Conservation (phyloP, 2,888 invertebrate species). For the Anticlea derivata region DNA sequence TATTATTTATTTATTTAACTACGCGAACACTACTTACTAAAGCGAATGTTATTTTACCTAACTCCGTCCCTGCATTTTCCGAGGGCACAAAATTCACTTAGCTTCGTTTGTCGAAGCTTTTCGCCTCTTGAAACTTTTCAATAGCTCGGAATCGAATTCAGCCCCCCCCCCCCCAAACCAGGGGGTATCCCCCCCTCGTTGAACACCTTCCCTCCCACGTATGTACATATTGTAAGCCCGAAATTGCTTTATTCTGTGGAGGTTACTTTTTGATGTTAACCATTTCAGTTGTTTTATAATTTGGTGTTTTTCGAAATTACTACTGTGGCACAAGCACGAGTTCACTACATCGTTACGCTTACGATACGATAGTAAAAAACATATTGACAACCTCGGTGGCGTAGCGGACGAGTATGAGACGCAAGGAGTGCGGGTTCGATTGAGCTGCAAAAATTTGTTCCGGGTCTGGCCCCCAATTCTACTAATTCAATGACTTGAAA, state of each 20-base stretch:
- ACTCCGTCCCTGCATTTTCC: slow-evolving; percentile 52
- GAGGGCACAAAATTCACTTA: slow-evolving; percentile 84
- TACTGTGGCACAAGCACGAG: no score
- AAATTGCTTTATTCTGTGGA: slow-evolving; percentile 25
- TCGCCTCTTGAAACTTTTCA: slow-evolving; percentile 84
- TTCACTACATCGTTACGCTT: no score
- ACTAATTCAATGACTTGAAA: no score
- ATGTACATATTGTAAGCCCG: slow-evolving; percentile 44
- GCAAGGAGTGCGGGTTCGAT: no score
- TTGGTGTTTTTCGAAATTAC: neutral
- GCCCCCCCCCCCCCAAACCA: slow-evolving; percentile 48
- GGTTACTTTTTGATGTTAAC: slow-evolving; percentile 15
- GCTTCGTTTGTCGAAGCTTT: slow-evolving; percentile 84
- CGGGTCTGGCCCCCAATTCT: no score
- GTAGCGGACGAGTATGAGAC: no score
- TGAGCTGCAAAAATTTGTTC: no score
- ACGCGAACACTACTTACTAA: no score
- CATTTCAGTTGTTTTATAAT: slow-evolving; percentile 9
- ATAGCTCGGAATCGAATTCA: slow-evolving; percentile 81
- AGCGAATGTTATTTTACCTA: slow-evolving; percentile 2
- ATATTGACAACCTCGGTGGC: no score
- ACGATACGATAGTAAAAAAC: no score
- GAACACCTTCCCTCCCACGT: slow-evolving; percentile 56
- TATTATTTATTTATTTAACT: neutral
- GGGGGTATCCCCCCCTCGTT: slow-evolving; percentile 43